phyloP scores from a whole-genome alignment of 2,888 invertebrate genomes.

The Augochlorella aurata region DNA sequence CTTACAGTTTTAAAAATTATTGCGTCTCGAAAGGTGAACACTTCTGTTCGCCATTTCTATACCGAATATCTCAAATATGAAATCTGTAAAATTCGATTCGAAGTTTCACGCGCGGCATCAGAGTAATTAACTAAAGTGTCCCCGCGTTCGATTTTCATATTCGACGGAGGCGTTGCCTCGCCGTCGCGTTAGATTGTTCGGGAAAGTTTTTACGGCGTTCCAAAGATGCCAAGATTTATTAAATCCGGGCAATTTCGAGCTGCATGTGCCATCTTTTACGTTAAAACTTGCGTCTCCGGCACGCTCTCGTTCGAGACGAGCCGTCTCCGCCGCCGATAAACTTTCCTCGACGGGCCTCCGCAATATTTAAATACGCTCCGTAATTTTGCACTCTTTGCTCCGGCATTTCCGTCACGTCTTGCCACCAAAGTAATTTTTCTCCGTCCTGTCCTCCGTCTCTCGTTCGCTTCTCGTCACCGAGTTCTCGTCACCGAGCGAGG shows the following conservation, averaged over 20 bases:
- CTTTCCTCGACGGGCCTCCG: constrained; percentile 45
- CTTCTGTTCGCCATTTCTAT: no score
- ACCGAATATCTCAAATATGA: no score
- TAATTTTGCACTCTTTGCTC: constrained; percentile 66
- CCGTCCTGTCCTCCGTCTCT: constrained; percentile 13
- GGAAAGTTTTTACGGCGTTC: constrained; percentile 37
- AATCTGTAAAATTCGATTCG: no score
- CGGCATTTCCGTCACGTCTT: constrained; percentile 66
- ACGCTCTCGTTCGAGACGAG: constrained; percentile 19
- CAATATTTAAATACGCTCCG: constrained; percentile 65
- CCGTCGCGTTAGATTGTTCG: not conserved
- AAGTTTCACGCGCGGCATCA: no score
- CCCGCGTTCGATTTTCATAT: not conserved
- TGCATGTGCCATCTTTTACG: constrained; percentile 36
- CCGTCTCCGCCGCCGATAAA: constrained; percentile 51
- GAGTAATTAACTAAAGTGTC: not conserved
- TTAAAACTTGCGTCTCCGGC: constrained; percentile 27
- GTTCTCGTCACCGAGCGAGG: constrained; percentile 17
- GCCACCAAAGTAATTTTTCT: constrained; percentile 65
- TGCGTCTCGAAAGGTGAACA: no score
- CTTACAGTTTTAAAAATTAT: no score
- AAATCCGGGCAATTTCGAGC: constrained; percentile 48
- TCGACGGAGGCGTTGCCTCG: not conserved
- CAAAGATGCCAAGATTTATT: constrained; percentile 34
- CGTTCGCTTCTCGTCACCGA: constrained; percentile 34